A percentile compares a stretch with the other conserved stretches of the same genome.
Conservation (phyloP, 2,888 invertebrate genomes). For the Cheilosia vernalis region DNA sequence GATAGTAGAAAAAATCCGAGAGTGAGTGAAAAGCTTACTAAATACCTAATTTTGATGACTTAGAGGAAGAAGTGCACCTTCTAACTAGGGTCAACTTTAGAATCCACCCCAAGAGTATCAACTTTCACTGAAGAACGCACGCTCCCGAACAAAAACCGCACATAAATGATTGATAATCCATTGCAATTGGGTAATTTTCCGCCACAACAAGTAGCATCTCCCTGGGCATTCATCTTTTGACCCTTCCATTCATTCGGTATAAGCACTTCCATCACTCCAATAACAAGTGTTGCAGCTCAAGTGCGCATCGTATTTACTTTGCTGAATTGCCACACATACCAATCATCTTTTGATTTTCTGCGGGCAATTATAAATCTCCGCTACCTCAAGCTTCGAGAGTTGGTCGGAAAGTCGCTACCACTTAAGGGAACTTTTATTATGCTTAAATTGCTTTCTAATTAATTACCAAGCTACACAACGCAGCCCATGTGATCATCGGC, state of each 20-base stretch:
- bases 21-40: no score
- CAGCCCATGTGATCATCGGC: conserved; percentile 21
- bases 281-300: conserved; percentile 33
- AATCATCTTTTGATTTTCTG: conserved; percentile 63
- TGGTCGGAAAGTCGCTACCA: not conserved
- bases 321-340: conserved; percentile 63
- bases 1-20: no score
- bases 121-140: conserved; percentile 8
- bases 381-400: not conserved
- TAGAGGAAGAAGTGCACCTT: no score
- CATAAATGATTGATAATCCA: conserved; percentile 48
- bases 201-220: conserved; percentile 62
- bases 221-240: conserved; percentile 36
- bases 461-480: conserved; percentile 51
- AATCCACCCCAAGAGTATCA: not conserved
- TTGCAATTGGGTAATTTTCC: conserved; percentile 52
- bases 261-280: conserved; percentile 57
- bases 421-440: conserved; percentile 51
- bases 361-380: conserved; percentile 68
- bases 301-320: conserved; percentile 60
- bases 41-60: no score
- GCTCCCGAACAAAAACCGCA: not conserved
- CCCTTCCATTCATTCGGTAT: not conserved
- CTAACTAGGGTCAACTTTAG: no score
- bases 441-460: conserved; percentile 73